Conservation (phyloP, 2,888 invertebrate species). For the Palloptera scutellata region DNA sequence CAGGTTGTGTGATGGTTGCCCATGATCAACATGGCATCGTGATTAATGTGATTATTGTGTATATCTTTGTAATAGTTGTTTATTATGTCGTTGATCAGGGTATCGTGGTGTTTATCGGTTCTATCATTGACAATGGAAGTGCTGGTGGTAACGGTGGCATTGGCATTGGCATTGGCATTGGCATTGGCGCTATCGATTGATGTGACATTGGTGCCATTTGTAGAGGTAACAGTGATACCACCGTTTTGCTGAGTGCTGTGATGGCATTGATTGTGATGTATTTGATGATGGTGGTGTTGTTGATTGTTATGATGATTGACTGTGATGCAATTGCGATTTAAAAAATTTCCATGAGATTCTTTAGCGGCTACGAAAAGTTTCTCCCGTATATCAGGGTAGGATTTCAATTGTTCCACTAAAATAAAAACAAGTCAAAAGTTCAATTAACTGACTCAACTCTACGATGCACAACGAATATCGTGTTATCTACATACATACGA, state of each 20-base stretch:
- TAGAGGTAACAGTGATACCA: conserved; percentile 25
- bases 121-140: conserved; percentile 35
- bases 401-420: conserved; percentile 79
- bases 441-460: not conserved
- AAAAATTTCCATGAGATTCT: conserved; percentile 67
- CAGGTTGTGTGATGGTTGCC: conserved; percentile 40
- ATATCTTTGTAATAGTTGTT: conserved; percentile 55
- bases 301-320: conserved; percentile 32
- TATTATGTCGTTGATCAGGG: conserved; percentile 56
- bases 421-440: not conserved
- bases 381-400: conserved; percentile 72
- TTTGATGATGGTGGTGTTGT: conserved; percentile 20
- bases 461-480: not conserved
- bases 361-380: conserved; percentile 73
- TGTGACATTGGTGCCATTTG: conserved; percentile 22
- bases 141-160: conserved; percentile 64
- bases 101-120: conserved; percentile 42
- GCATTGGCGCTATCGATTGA: conserved; percentile 51
- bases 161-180: too few relatives aligned
- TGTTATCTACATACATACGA: conserved; percentile 71
- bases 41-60: conserved; percentile 39
- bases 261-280: conserved; percentile 9
- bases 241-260: conserved; percentile 17
- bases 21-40: conserved; percentile 35
- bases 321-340: conserved; percentile 56